A percentile compares a stretch with the other conserved stretches of the same genome.
phyloP scores from a whole-genome alignment of 2,113 vertebrate species.

The Seriola quinqueradiata region DNA sequence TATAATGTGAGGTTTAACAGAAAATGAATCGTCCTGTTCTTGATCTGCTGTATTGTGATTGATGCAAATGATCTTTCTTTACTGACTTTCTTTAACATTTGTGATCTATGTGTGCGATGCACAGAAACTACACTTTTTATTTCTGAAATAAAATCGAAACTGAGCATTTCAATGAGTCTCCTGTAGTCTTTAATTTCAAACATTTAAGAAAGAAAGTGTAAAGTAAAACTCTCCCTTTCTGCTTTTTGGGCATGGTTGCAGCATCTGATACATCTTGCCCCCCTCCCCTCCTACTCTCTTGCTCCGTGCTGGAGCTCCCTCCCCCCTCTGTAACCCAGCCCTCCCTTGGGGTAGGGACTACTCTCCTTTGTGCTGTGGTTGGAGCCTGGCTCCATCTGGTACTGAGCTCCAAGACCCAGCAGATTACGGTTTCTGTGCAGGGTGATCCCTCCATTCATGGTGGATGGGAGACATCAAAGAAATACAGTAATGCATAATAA shows the following conservation, averaged over 20 bases:
- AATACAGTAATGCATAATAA: not conserved
- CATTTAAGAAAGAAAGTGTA: not conserved
- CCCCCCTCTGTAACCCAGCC: constrained; percentile 54
- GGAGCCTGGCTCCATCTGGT: constrained; percentile 77
- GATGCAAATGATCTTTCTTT: constrained; percentile 7
- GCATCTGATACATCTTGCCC: constrained; percentile 29
- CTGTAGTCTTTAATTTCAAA: not conserved
- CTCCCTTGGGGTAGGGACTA: constrained; percentile 53
- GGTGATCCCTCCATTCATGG: constrained; percentile 6
- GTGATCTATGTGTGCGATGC: not conserved
- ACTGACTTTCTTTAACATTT: not conserved
- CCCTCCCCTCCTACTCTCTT: constrained; percentile 10
- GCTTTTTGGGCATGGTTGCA: constrained; percentile 45
- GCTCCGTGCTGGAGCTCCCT: constrained; percentile 11
- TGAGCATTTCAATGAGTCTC: constrained; percentile 15
- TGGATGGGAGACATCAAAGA: constrained; percentile 1
- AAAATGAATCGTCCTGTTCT: not conserved
- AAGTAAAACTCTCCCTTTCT: not conserved
- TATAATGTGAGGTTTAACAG: constrained; percentile 61
- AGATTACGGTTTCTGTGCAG: constrained; percentile 44
- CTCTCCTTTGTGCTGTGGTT: constrained; percentile 70
- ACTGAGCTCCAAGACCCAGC: constrained; percentile 56
- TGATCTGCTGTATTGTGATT: constrained; percentile 24
- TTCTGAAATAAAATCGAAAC: constrained; percentile 25
- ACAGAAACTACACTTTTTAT: not conserved